Base-by-base conservation (phyloP, 2,113 vertebrate genomes). In the Pristiophorus japonicus region DNA sequence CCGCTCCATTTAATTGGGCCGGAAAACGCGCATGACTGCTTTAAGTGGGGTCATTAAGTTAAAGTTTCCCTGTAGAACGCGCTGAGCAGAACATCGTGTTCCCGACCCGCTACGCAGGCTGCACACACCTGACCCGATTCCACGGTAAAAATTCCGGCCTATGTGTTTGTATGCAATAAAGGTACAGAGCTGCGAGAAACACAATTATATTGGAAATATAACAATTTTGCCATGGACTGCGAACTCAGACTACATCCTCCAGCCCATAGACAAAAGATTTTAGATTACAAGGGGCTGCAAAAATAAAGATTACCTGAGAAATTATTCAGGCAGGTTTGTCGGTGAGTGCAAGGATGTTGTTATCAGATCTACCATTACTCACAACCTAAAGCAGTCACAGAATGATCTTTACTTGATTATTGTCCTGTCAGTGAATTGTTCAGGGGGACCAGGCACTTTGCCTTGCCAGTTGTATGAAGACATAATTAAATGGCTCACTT, bases 351-450 rank as follows among this genome's bases (percentile, higher is more conserved):
- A 93, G 59, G 63, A 18, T 14, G 8, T 0, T 94, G 42, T 42
- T 2, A 88, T n/a, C 2, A 65, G 7, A 38, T 20, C 6, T 20
- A 65, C n/a, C 22, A 63, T n/a, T 63, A 62, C 62, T n/a, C 34
- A 22, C 18, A 92, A 92, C 20, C 59, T 92, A n/a, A 8, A 63
- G 14, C 62, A 63, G 18, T 92, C 59, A 22, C 20, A 18, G 59
- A 92, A 38, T 92, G 88, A 92, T 92, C 34, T 38, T 88, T 65
- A 63, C n/a, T 91, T 92, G n/a, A 92, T 59, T 59, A 92, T 92
- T 90, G 87, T 34, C 88, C 88, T 92, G 88, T 92, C 62, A 92
- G 38, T 92, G 55, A 34, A 63, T 92, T 92, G 16, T 92, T 81
- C 59, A 38, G 22, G 34, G 20, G 62, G 22, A 45, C 59, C 34